Conservation (phyloP, 2,113 vertebrate genomes). For the Psephotus haematonotus region DNA sequence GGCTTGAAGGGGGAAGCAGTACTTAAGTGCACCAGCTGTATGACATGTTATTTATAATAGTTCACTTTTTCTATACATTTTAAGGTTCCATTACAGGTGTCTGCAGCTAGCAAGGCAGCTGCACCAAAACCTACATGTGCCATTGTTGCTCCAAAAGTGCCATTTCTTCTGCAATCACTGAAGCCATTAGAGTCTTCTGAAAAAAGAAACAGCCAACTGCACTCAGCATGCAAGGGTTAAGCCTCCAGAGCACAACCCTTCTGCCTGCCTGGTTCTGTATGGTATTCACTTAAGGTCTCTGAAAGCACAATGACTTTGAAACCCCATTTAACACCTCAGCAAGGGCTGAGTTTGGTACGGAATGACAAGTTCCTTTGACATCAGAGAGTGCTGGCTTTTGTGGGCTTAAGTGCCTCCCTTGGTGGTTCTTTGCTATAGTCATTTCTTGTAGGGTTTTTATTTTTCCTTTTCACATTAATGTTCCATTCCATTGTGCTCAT, state of each 20-base stretch:
- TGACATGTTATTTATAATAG: fast-evolving
- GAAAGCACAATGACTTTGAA: slow-evolving; percentile 14
- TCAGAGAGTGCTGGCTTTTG: not conserved
- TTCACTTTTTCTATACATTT: not conserved
- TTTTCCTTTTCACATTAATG: slow-evolving; percentile 13
- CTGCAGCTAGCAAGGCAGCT: not conserved
- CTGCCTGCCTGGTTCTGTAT: not conserved
- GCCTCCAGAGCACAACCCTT: not conserved
- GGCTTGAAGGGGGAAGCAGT: not conserved
- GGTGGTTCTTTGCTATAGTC: not conserved
- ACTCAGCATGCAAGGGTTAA: not conserved
- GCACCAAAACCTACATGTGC: not conserved
- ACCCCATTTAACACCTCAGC: slow-evolving; percentile 19
- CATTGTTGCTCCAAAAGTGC: not conserved
- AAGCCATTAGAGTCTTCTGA: not conserved
- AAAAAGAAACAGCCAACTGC: not conserved
- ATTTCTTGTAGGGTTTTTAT: slow-evolving; percentile 20
- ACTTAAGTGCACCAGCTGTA: not conserved
- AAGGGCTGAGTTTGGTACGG: not conserved
- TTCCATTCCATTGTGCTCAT: slow-evolving; percentile 3
- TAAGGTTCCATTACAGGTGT: not conserved
- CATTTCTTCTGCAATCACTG: not conserved
- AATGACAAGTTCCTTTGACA: slow-evolving; percentile 34
- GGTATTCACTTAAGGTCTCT: not conserved
- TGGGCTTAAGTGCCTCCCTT: slow-evolving; percentile 20